Conservation (phyloP, 2,797 vertebrate genomes). For the Chaunax sp. region DNA sequence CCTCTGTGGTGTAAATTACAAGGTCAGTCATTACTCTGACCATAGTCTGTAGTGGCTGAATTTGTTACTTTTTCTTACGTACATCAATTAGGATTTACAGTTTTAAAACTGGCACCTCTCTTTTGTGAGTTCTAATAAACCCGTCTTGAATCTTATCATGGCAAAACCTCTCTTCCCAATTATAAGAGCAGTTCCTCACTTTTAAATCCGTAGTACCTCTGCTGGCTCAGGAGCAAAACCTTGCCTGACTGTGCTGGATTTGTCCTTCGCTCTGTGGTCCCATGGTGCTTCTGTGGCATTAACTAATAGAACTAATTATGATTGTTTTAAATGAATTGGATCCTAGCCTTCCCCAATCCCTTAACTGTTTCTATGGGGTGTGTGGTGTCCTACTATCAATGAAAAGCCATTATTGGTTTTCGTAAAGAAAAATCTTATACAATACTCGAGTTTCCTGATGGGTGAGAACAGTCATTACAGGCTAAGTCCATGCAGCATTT, state of each 20-base stretch:
- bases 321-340: not conserved
- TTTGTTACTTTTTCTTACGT: not conserved
- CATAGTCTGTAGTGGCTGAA: not conserved
- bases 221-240: not conserved
- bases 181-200: no score
- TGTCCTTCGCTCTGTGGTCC: not conserved
- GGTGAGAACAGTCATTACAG: no score
- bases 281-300: constrained; percentile 6
- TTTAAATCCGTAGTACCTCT: not conserved
- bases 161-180: not conserved
- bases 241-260: not conserved
- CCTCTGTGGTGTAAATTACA: not conserved
- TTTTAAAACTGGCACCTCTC: constrained; percentile 1
- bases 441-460: no score
- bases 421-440: no score
- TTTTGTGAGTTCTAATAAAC: constrained; percentile 26
- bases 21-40: not conserved
- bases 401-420: not conserved
- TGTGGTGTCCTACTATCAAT: not conserved
- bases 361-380: not conserved
- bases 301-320: not conserved
- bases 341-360: not conserved
- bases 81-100: not conserved
- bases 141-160: not conserved
- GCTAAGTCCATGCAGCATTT: no score